Evolutionary conservation across 2,113 vertebrate species (phyloP), one percentile per base, ranked within the genome.

Genomic region (Hirundichthys speculiger): DNA sequence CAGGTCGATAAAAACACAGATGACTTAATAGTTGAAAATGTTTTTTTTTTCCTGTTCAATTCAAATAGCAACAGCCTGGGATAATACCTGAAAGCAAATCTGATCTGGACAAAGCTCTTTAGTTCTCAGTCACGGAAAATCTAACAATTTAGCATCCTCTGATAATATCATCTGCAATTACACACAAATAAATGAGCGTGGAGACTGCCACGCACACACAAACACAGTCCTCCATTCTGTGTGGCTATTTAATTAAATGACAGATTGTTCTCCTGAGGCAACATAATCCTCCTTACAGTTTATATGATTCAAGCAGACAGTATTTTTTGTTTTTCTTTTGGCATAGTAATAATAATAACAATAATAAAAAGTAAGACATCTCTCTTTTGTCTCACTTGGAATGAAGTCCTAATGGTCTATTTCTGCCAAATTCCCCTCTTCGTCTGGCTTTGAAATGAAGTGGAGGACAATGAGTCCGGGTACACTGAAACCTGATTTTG

Each of bases 201-300:
- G n/a, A n/a, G 12, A 58, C 52, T 22, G 40, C 3, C 64, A 10
- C 72, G 12, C 11, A 2, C 50, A 27, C 15, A 10, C 22, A 6
- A 22, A 18, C 43, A 52, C 54, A 43, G 13, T 38, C 48, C 64
- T 64, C 69, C 30, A 13, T 34, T 57, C 65, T 68, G 67, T 50
- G 58, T 15, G 9, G 73, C 68, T 58, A 13, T 38, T 75, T 84
- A 86, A 87, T 84, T 81, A 83, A 79, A 69, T 67, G 67, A 77
- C 72, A 79, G 72, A 54, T 55, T 18, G 66, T 48, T 82, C 77
- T 82, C 77, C 40, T 25, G 71, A 61, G 82, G 77, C 60, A 18
- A 54, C 65, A 50, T 75, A 77, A 46, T 59, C 52, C 53, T 81
- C 55, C 53, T 65, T 39, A 57, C 63, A 45, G 61, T 38, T 66